Base-by-base conservation (phyloP, 1,140 invertebrate species). In the Zaprionus ornatus region DNA sequence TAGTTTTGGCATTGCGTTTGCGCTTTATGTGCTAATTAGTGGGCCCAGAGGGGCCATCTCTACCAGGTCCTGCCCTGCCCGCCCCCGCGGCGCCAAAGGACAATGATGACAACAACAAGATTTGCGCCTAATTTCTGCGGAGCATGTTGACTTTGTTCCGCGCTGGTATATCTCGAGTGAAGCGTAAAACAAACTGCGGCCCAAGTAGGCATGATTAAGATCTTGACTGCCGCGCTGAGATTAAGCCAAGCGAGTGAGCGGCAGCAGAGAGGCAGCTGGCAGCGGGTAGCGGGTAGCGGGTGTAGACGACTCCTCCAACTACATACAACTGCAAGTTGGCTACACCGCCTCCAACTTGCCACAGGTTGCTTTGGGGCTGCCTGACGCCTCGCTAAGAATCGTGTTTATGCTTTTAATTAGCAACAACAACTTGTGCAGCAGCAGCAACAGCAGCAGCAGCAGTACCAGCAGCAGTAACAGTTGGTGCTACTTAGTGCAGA, bases 351-450 rank as follows among this genome's bases (percentile, higher is more conserved):
- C 50, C 75, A 54, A 50, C 29, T 56, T 60, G 65, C 74, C 78
- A 75, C 75, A 78, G 79, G 68, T 74, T 82, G 63, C 54, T 64
- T 54, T 23, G 17, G 19, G 45, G 45, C 45, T 50, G 45, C 61
- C 66, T 76, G 77, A 90, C 85, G 85, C 85, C 85, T 90, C 78
- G 85, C 79, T 90, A 90, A 90, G 85, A 90, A 90, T 90, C 85
- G 85, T 90, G 85, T 90, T 90, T 90, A 90, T 90, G 85, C 85
- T 90, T 90, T 90, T 90, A 90, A 90, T 90, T 90, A 90, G 85
- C 85, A 90, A 90, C 85, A 90, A 90, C 85, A 90, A 90, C 85
- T 90, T 90, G 82, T 90, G 62, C 77, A 79, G 56, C 76, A 65
- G 23, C 63, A 67, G 15, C 80, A 66, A 23, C 67, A 35, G 35